Base-by-base conservation (phyloP, 37 sponge, comb jelly and placozoan species). In the Axinella damicornis region DNA sequence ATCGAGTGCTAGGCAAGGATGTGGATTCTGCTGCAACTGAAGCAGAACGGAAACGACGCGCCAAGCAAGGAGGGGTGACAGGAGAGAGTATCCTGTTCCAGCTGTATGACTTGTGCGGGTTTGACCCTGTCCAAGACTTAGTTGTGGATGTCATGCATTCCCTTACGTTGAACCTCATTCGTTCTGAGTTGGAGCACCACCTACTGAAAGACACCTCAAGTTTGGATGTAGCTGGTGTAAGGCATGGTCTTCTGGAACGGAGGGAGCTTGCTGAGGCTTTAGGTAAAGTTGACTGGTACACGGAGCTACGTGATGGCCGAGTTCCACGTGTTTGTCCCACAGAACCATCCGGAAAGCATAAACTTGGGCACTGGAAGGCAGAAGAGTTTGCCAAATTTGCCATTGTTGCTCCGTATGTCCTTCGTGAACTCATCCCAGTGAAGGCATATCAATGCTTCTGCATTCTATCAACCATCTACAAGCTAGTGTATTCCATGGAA, bases 331-430 rank as follows among this genome's bases (percentile, higher is more conserved):
- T 76, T 5, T 52, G n/a, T 52, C 24, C 9, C 30, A 61, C 62
- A 61, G 46, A 56, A 14, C 33, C 0, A 1, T 2, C 31, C 40
- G 73, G 73, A 6, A 73, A 73, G 5, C n/a, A 27, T 11, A 73
- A 73, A 73, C 73, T 73, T 46, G 73, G 73, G 37, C 22, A 46
- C 37, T 73, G 73, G 73, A 73, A 73, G 30, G 22, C 73, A 18
- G 73, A 73, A 73, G 73, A 73, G 30, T 73, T 73, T 24, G 73
- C 46, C 22, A 73, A 73, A 41, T 73, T 73, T 53, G 28, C 40
- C 22, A 37, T 27, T 5, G 54, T 73, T 2, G 73, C 73, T 28
- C 73, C 73, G 37, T 21, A 28, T 24, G 25, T 73, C n/a, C 54
- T 73, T 53, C 73, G 73, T 46, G 30, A 55, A 20, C 22, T 73